phyloP scores from a whole-genome alignment of 2,797 vertebrate species.

The Coreius guichenoti region DNA sequence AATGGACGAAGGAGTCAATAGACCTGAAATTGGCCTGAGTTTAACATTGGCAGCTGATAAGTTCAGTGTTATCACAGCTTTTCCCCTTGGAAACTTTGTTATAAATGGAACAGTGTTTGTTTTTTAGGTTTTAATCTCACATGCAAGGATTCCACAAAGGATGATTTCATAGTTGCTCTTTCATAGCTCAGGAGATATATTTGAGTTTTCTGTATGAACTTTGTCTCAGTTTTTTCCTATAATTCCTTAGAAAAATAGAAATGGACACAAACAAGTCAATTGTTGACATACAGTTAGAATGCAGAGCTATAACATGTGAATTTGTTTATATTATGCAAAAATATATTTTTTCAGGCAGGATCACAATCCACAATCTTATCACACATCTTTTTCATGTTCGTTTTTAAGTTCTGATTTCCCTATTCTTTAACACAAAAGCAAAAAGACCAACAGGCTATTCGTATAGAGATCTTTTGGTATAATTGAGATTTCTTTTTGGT shows the following conservation, averaged over 20 bases:
- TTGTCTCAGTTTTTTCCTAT: too few species aligned
- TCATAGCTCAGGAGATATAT: neutral
- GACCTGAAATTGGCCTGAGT: neutral
- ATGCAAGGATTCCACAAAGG: neutral
- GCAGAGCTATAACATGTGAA: neutral
- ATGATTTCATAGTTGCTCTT: neutral
- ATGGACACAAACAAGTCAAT: neutral
- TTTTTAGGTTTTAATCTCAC: neutral
- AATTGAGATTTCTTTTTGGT: too few species aligned
- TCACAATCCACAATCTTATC: neutral
- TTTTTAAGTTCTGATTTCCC: neutral
- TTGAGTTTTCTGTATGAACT: neutral
- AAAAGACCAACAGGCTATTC: neutral
- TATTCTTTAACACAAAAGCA: neutral
- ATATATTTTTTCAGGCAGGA: neutral
- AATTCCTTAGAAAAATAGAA: neutral
- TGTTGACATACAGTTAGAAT: neutral
- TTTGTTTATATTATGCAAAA: neutral
- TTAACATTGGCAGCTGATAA: slow-evolving; percentile 6
- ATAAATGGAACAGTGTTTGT: slow-evolving; percentile 1
- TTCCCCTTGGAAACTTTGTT: neutral
- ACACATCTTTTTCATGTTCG: neutral
- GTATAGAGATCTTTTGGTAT: neutral
- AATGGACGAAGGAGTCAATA: slow-evolving; percentile 16
- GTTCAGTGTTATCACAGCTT: neutral